Conservation (phyloP, 1,140 invertebrate genomes). For the Dermatophagoides farinae region DNA sequence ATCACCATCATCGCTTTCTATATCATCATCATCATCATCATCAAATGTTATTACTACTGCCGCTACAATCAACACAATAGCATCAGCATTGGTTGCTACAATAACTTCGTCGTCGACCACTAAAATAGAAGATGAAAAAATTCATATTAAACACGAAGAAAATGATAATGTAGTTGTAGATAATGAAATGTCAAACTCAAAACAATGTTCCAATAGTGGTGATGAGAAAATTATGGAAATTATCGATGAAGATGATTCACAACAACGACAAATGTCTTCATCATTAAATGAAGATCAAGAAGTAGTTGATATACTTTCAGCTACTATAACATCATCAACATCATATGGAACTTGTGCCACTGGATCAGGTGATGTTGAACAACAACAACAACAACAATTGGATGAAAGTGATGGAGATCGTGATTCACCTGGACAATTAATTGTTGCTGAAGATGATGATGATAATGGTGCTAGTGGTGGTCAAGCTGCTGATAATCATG, state of each 20-base stretch:
- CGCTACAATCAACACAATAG: neutral
- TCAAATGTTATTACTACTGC: neutral
- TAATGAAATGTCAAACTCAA: neutral
- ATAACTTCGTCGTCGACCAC: too few species aligned
- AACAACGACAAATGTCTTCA: neutral
- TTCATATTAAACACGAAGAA: neutral
- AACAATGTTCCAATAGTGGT: neutral
- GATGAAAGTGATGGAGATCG: neutral
- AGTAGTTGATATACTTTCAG: too few species aligned
- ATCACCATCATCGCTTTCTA: neutral
- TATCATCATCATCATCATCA: neutral
- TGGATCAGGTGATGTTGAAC: neutral
- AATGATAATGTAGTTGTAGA: neutral
- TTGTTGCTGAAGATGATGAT: neutral
- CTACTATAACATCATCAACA: too few species aligned
- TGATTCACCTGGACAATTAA: neutral
- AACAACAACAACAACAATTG: neutral
- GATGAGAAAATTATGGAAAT: neutral
- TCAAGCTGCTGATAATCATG: neutral
- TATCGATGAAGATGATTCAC: neutral
- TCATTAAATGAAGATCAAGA: too few species aligned
- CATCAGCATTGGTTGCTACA: neutral
- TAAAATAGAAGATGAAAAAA: neutral
- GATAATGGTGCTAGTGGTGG: neutral
- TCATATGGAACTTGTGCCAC: neutral